Evolutionary conservation across 2,888 invertebrate genomes (phyloP).

Genomic region (Terebella lapidaria): DNA sequence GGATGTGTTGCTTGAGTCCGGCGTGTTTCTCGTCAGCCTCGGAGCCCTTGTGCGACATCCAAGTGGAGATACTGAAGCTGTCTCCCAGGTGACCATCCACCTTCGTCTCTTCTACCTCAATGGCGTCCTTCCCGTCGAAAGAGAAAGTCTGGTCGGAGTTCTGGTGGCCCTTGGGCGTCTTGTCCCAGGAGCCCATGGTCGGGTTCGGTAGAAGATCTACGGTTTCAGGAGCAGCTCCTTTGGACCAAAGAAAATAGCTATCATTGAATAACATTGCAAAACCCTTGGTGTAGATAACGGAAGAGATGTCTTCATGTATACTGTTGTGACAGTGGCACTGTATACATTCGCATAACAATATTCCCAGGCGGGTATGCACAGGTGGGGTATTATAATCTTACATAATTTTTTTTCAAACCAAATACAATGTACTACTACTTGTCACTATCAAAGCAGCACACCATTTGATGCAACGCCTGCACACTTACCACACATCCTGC

Average conservation of each 20-base stretch:
- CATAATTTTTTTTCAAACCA: too few relatives aligned
- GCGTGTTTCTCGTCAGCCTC: slow-evolving; percentile 45
- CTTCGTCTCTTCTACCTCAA: slow-evolving; percentile 54
- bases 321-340: too few relatives aligned
- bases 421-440: too few relatives aligned
- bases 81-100: slow-evolving; percentile 59
- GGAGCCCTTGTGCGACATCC: slow-evolving; percentile 85
- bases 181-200: slow-evolving; percentile 69
- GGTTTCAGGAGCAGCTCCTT: slow-evolving; percentile 73
- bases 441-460: too few relatives aligned
- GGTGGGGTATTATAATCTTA: too few relatives aligned
- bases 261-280: too few relatives aligned
- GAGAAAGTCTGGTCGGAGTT: slow-evolving; percentile 89
- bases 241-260: background rate
- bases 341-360: too few relatives aligned
- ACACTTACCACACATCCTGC: slow-evolving; percentile 71
- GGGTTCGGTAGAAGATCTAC: slow-evolving; percentile 82
- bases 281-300: too few relatives aligned
- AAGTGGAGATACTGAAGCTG: slow-evolving; percentile 85
- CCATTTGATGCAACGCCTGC: too few relatives aligned
- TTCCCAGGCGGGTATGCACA: too few relatives aligned
- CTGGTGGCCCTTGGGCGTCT: slow-evolving; percentile 73
- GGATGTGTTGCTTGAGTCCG: slow-evolving; percentile 81
- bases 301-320: too few relatives aligned
- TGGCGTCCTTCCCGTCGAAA: slow-evolving; percentile 87